phyloP scores from a whole-genome alignment of 1,140 invertebrate genomes.

The Cyclargus thomasi region DNA sequence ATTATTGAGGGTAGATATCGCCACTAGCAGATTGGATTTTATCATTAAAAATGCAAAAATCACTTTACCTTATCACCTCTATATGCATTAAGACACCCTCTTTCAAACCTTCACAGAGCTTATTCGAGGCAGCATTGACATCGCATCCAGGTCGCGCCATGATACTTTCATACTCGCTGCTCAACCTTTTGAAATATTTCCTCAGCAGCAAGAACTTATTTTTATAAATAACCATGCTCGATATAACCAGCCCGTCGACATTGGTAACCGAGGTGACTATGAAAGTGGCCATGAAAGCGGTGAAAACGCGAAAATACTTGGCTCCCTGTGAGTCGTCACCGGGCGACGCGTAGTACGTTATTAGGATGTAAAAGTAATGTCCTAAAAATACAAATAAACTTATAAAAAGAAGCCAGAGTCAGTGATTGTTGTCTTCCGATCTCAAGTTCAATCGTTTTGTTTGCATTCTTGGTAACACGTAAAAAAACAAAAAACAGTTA shows the following conservation, averaged over 20 bases:
- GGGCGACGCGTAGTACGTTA: neutral
- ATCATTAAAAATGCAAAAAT: too few species aligned
- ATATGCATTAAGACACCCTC: slow-evolving; percentile 1
- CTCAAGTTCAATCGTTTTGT: too few species aligned
- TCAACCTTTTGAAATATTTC: neutral
- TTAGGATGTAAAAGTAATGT: neutral
- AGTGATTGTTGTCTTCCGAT: too few species aligned
- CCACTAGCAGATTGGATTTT: too few species aligned
- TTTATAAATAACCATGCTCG: neutral
- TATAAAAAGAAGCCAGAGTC: too few species aligned
- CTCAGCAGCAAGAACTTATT: neutral
- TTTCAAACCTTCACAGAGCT: neutral
- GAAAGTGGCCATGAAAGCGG: neutral
- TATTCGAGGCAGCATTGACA: neutral
- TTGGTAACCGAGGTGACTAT: neutral
- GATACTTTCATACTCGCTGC: neutral
- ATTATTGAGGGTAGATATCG: too few species aligned
- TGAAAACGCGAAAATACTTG: neutral
- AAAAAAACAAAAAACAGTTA: too few species aligned
- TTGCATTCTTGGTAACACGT: too few species aligned
- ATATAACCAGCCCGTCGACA: neutral
- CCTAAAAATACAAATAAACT: neutral
- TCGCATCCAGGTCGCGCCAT: neutral
- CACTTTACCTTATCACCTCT: neutral
- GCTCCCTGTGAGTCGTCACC: neutral